Base-by-base conservation (phyloP, 2,888 invertebrate species). In the Perizoma flavofasciatum region DNA sequence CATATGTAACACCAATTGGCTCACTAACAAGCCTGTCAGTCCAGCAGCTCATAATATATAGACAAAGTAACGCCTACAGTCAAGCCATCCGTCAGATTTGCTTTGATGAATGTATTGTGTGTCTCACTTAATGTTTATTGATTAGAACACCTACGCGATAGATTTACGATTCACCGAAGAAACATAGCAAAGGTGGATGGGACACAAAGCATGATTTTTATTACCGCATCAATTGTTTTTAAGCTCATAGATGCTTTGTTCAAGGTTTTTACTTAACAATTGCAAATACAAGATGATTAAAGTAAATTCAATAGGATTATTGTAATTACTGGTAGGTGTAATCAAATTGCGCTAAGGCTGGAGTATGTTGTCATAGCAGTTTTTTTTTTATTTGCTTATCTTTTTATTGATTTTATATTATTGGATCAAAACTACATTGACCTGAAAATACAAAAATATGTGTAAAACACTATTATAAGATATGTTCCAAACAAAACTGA, bases 81-180 rank as follows among this genome's bases (percentile, higher is more conserved):
- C 63, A 55, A 66, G 63, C 76, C 72, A 76, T 68, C 68, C 70
- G 74, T 76, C 76, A 75, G 74, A 74, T 77, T 75, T 47, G 61
- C 66, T 76, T 75, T 77, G 76, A 81, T 75, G 74, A 74, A 75
- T 75, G 73, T 73, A 81, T 81, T 81, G 75, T 79, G 73, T 67
- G 73, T 74, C 72, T 74, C 65, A 74, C 70, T 77, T 73, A 76
- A 78, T 79, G 69, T 75, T 67, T 64, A 63, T 64, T 62, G 61
- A 67, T 68, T 63, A 69, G 61, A 69, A 66, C 61, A 70, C 75
- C 70, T 66, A 73, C 73, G 61, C 59, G 41, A 54, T 59, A 32
- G 35, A 61, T 63, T 61, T 55, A 60, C 52, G 49, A 61, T 49
- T 9, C 40, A 41, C 46, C 40, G 76, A 75, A 72, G 71, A 70